Evolutionary conservation across 1,140 invertebrate genomes (phyloP), one percentile per base, ranked within the genome.

Genomic region (Neodiprion pinetum): DNA sequence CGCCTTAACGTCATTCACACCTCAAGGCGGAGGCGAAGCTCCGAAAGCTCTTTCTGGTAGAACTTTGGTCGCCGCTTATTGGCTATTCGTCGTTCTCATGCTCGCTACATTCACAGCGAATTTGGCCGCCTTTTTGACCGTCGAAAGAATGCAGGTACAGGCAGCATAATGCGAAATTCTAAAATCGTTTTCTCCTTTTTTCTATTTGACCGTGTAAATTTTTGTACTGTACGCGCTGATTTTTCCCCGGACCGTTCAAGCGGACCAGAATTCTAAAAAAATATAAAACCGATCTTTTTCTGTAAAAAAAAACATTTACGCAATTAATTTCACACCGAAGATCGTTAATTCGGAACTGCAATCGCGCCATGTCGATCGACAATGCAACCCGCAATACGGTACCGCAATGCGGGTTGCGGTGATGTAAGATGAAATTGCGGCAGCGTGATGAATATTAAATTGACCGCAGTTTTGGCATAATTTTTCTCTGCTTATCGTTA

Each of bases 101-200:
- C 84, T 97, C 78, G 96, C 96, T 0, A 97, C 98, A 1, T 99
- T 99, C 86, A 99, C 98, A 0, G 98, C 98, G 7, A 99, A 99
- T 87, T 88, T 99, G 77, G 98, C 98, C 5, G 97, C 97, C 1
- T 98, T 99, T 85, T 91, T 99, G 0, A 99, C 97, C 0, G 97
- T 99, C 3, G 97, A 97, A 88, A 92, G 96, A 83, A 98, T 98
- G 97, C 96, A 96, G 91, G 94, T 94, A 85, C 74, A 61, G 23
- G 2, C 70, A 17, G 70, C 28, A 9, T 23, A 67, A 40, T 73
- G n/a, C 21, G 9, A 14, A 68, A 50, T 50, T 50, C 14, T 7
- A 28, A 70, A 53, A 61, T 69, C 0, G 12, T 47, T 70, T n/a
- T 1, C 21, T 28, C 61, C 23, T 9, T 73, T 4, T 17, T 23